Evolutionary conservation across 2,113 vertebrate species (phyloP), one percentile per base, ranked within the genome.

Genomic region (Ammodramus savannarum): DNA sequence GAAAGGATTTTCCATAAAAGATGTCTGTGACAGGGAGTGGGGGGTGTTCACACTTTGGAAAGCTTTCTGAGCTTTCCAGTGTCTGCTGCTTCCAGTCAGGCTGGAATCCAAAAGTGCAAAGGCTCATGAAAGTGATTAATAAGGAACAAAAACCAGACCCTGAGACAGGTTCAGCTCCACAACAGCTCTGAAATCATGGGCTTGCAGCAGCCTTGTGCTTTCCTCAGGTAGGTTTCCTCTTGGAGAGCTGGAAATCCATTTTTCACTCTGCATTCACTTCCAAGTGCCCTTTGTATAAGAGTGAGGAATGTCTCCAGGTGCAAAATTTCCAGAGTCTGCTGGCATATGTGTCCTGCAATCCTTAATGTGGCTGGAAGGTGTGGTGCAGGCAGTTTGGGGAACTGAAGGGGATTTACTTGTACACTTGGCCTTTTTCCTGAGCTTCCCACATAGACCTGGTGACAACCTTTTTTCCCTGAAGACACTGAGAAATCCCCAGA

Each of bases 31-130:
- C 3, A 0, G 11, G 34, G 39, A 7, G 9, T 26, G 32, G 26
- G 44, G 54, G 32, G 3, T n/a, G 55, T 79, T 91, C 76, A 87
- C 74, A 52, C 81, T 68, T 49, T 8, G 59, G 66, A 90, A 94
- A 89, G 29, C 87, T 89, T 69, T 72, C 62, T 1, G 10, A 85
- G 49, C 38, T 65, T 87, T 71, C 55, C 44, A 84, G 79, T 3
- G 7, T 43, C 79, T 78, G 32, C 82, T 94, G 85, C 93, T 96
- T 91, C 74, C 39, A 79, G 46, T 65, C 86, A 87, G 91, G 71
- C 81, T 91, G 71, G 63, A 63, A 93, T 96, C 78, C 93, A 89
- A 21, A 89, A 93, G 73, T 43, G 81, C 27, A 89, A 74, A 91
- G 49, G 49, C 43, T 85, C 3, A 0, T 75, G 85, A 73, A 91